Conservation (phyloP, 2,113 vertebrate genomes). For the Saccopteryx bilineata region DNA sequence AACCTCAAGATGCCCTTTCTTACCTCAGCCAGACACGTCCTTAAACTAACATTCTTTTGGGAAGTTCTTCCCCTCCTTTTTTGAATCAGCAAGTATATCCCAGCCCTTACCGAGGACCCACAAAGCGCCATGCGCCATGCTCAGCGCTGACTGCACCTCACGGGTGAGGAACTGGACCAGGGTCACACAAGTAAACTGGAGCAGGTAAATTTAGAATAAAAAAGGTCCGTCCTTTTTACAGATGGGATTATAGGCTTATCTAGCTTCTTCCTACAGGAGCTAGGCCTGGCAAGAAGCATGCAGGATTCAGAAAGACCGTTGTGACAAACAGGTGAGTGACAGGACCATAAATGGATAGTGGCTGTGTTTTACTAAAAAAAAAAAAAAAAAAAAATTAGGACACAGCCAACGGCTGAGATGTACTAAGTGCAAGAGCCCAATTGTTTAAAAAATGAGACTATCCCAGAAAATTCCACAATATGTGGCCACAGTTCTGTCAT, state of each 20-base stretch:
- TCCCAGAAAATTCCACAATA: not conserved
- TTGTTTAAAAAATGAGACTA: not conserved
- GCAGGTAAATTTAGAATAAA: constrained; percentile 24
- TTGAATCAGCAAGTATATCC: not conserved
- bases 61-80: not conserved
- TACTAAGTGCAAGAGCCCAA: not conserved
- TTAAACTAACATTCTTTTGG: not conserved
- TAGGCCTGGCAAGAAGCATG: not conserved
- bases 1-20: not conserved
- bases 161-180: not conserved
- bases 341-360: not conserved
- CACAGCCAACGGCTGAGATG: not conserved
- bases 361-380: not conserved
- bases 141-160: not conserved
- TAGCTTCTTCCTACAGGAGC: not conserved
- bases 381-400: not conserved
- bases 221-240: not conserved
- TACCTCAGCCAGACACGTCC: not conserved
- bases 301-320: constrained; percentile 8
- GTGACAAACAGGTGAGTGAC: not conserved
- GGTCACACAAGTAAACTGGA: not conserved
- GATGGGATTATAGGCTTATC: not conserved
- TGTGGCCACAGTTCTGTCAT: not conserved
- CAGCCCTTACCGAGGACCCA: not conserved
- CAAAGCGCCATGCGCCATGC: not conserved